A percentile compares a stretch with the other conserved stretches of the same genome.
Conservation (phyloP, 30 jellyfish, hydroid and myxozoan genomes). For the Pseudorhiza aurosa region DNA sequence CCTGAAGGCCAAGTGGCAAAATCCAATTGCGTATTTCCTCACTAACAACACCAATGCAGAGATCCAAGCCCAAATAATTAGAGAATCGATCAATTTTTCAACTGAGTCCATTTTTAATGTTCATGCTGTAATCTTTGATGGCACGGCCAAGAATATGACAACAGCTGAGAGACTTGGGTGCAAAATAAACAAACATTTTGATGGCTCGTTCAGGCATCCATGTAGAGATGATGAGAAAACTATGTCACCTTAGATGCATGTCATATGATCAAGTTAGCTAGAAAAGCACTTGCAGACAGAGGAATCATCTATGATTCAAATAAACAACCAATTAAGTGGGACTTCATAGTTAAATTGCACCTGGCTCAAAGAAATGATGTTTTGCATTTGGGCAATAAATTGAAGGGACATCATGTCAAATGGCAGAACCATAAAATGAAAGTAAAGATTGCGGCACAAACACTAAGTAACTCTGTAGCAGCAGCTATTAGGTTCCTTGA, state of each 20-base stretch:
- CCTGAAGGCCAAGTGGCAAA: slow-evolving; percentile 18
- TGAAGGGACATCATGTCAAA: slow-evolving; percentile 15
- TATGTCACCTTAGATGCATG: slow-evolving; percentile 37
- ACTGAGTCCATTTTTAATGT: slow-evolving; percentile 6
- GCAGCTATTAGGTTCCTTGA: slow-evolving; percentile 35
- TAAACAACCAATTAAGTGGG: slow-evolving; percentile 24
- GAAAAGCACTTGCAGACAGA: slow-evolving; percentile 38
- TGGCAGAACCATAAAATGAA: slow-evolving; percentile 10
- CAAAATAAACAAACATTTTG: slow-evolving; percentile 3
- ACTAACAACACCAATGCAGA: slow-evolving; percentile 33
- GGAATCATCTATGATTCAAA: background rate
- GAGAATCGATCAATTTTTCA: background rate
- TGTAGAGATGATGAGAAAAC: background rate
- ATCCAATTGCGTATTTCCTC: slow-evolving; percentile 18
- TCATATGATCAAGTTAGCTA: slow-evolving; percentile 51
- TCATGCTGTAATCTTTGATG: slow-evolving; percentile 54
- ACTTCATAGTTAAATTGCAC: slow-evolving; percentile 1
- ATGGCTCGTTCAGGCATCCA: slow-evolving; percentile 38
- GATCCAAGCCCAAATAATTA: slow-evolving; percentile 18
- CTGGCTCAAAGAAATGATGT: slow-evolving; percentile 20
- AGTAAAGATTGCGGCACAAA: slow-evolving; percentile 32
- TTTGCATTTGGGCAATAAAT: slow-evolving; percentile 34
- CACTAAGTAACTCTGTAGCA: slow-evolving; percentile 47
- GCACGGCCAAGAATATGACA: slow-evolving; percentile 25
- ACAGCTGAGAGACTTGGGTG: slow-evolving; percentile 39